Evolutionary conservation across 2,888 invertebrate species (phyloP).

Genomic region (Epinotia ramella): DNA sequence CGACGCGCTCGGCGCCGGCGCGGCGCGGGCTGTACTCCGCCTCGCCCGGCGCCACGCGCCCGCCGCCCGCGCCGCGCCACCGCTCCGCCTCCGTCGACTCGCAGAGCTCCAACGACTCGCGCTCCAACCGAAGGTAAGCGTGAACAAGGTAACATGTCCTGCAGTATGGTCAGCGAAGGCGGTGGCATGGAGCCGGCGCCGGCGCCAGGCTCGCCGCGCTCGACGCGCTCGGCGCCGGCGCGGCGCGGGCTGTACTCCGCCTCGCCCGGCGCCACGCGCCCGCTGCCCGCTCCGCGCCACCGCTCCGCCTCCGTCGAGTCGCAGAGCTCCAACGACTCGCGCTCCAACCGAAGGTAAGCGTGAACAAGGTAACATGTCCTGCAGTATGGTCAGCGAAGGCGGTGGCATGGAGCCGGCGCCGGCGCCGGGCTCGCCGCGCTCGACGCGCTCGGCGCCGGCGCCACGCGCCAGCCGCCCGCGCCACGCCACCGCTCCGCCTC

Average conservation of each 20-base stretch:
- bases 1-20: constrained; percentile 59
- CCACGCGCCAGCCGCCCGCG: constrained; percentile 93
- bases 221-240: constrained; percentile 54
- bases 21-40: constrained; percentile 83
- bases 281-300: constrained; percentile 81
- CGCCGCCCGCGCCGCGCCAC: constrained; percentile 89
- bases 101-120: constrained; percentile 94
- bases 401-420: constrained; percentile 64
- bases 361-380: background rate
- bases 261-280: too few species aligned
- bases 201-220: constrained; percentile 52
- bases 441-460: too few species aligned
- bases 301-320: constrained; percentile 89
- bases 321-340: constrained; percentile 94
- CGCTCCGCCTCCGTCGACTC: constrained; percentile 89
- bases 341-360: constrained; percentile 82
- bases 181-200: constrained; percentile 66
- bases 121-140: constrained; percentile 82
- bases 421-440: constrained; percentile 78
- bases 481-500: constrained; percentile 90
- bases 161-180: constrained; percentile 24
- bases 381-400: constrained; percentile 25
- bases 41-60: constrained; percentile 92
- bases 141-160: background rate
- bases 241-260: too few species aligned